Evolutionary conservation across 2,888 invertebrate genomes (phyloP).

Genomic region (Morpho deidamia): DNA sequence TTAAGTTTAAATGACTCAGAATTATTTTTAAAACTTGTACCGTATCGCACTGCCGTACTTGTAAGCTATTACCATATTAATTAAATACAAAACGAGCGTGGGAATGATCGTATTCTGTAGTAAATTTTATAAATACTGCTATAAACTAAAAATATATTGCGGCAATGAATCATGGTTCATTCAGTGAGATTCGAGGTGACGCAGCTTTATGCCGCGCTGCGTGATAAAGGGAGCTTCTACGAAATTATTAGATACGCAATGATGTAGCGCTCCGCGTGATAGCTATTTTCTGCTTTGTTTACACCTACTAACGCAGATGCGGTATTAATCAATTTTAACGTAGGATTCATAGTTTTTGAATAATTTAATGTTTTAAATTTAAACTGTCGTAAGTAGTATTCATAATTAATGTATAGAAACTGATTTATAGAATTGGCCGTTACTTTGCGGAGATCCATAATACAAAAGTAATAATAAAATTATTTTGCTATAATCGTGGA

Average conservation of each 20-base stretch:
- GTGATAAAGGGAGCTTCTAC: conserved; percentile 41
- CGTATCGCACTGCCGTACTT: conserved; percentile 2
- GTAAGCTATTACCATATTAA: conserved; percentile 21
- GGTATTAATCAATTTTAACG: not conserved
- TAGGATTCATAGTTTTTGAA: not conserved
- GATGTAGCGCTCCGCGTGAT: not conserved
- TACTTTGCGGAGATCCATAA: too few species aligned
- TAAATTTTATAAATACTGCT: conserved; percentile 54
- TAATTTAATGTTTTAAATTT: too few species aligned
- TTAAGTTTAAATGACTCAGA: not conserved
- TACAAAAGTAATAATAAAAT: too few species aligned
- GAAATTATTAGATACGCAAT: conserved; percentile 33
- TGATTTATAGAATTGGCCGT: too few species aligned
- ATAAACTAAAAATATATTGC: conserved; percentile 54
- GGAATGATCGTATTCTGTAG: conserved; percentile 56
- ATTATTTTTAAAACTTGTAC: conserved; percentile 3
- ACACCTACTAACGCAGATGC: not conserved
- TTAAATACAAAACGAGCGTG: conserved; percentile 43
- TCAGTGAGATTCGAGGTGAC: conserved; percentile 50
- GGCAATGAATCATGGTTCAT: conserved; percentile 60
- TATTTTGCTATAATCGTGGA: too few species aligned
- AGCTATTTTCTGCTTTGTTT: conserved; percentile 3
- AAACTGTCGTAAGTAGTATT: too few species aligned
- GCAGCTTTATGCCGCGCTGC: conserved; percentile 45
- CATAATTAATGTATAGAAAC: too few species aligned